Evolutionary conservation across 1,140 invertebrate genomes (phyloP).

Genomic region (Drosophila saltans): DNA sequence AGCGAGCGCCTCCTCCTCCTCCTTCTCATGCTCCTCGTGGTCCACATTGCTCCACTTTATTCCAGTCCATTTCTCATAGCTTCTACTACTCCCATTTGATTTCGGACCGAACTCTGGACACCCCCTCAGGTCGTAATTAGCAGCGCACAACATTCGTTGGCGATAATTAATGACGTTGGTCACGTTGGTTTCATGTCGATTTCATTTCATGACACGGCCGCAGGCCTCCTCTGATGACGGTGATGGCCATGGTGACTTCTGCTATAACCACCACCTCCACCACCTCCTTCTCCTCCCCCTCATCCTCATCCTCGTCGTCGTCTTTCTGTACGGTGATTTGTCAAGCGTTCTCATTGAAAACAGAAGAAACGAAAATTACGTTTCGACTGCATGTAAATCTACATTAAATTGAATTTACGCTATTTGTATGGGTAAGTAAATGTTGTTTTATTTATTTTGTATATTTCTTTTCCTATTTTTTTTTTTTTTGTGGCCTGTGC

Average conservation of each 20-base stretch:
- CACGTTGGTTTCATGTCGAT: slow-evolving; percentile 81
- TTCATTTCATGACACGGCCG: slow-evolving; percentile 78
- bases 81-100: not conserved
- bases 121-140: slow-evolving; percentile 70
- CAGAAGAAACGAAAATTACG: slow-evolving; percentile 50
- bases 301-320: no score
- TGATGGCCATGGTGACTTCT: not conserved
- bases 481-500: slow-evolving; percentile 33
- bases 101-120: slow-evolving; percentile 39
- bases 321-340: slow-evolving; percentile 60
- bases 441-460: slow-evolving; percentile 20
- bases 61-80: not conserved
- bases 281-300: no score
- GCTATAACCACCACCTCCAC: no score
- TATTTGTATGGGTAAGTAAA: slow-evolving; percentile 34
- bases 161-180: slow-evolving; percentile 82
- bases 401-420: slow-evolving; percentile 75
- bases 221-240: slow-evolving; percentile 32
- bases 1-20: not conserved
- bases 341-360: slow-evolving; percentile 73
- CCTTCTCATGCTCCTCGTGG: not conserved
- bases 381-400: slow-evolving; percentile 72
- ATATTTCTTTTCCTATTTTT: slow-evolving; percentile 13
- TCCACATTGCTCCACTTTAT: slow-evolving; percentile 9
- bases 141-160: slow-evolving; percentile 65